Conservation (phyloP, 2,797 vertebrate species). For the Rhinophrynus dorsalis region DNA sequence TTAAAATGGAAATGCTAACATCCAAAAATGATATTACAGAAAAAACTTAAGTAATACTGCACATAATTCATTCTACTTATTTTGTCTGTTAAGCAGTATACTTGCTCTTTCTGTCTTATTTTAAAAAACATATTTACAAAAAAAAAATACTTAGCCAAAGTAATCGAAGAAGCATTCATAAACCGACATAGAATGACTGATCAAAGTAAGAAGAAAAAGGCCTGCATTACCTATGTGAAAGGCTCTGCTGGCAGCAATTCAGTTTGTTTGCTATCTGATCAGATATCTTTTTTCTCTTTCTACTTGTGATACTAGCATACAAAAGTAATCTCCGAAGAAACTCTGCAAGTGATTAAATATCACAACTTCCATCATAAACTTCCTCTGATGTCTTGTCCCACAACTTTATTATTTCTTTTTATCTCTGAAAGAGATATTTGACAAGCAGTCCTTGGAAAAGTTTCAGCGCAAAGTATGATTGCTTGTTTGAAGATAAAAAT, state of each 20-base stretch:
- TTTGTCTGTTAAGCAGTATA: too few relatives aligned
- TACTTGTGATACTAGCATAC: constrained; percentile 48
- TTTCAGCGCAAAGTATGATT: constrained; percentile 45
- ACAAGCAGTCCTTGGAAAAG: constrained; percentile 49
- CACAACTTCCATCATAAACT: constrained; percentile 63
- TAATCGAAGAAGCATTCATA: constrained; percentile 40
- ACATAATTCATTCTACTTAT: too few relatives aligned
- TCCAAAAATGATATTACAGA: too few relatives aligned
- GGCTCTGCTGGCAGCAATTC: constrained; percentile 56
- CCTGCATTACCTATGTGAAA: constrained; percentile 56
- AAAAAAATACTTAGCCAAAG: not conserved
- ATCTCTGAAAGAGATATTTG: constrained; percentile 50
- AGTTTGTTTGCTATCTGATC: constrained; percentile 58
- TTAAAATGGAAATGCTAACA: too few relatives aligned
- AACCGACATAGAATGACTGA: constrained; percentile 53
- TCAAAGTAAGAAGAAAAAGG: constrained; percentile 56
- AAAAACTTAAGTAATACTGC: too few relatives aligned
- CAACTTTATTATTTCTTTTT: constrained; percentile 64
- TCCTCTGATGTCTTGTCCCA: constrained; percentile 65
- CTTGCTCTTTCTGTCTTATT: too few relatives aligned
- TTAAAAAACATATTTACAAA: too few relatives aligned
- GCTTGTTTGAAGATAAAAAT: constrained; percentile 51
- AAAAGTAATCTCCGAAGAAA: constrained; percentile 55
- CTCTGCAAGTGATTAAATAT: constrained; percentile 65
- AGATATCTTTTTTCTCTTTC: constrained; percentile 53